These are phyloP conservation scores for Timandra comae DNA, from an alignment of 2,888 invertebrate genomes.

Conservation along the genomic window DNA sequence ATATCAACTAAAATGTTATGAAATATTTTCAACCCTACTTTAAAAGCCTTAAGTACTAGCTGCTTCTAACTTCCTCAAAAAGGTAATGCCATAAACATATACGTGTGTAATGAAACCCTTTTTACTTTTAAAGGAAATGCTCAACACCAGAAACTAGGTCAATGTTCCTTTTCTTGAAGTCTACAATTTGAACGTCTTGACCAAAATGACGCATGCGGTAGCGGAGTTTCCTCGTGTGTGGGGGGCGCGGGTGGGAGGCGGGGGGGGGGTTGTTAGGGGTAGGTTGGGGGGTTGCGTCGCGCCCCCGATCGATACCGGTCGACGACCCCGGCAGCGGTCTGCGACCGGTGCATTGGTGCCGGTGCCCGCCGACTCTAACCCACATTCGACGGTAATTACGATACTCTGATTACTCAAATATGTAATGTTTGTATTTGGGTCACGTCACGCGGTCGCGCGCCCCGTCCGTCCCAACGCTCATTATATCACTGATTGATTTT, in stretches of 20 bases:
- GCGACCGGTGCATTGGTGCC: slow-evolving; percentile 59
- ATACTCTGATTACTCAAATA: slow-evolving; percentile 53
- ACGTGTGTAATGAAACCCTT: no score
- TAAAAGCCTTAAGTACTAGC: no score
- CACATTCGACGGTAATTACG: slow-evolving; percentile 63
- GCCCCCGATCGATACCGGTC: slow-evolving; percentile 72
- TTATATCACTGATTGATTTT: slow-evolving; percentile 10
- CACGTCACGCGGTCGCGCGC: slow-evolving; percentile 26
- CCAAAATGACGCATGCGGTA: slow-evolving; percentile 71
- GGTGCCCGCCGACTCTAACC: slow-evolving; percentile 54
- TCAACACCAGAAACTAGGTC: slow-evolving; percentile 18
- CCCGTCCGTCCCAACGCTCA: slow-evolving; percentile 6
- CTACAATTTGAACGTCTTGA: slow-evolving; percentile 31
- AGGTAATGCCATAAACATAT: no score
- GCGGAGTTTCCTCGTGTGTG: slow-evolving; percentile 47
- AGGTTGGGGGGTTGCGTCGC: slow-evolving; percentile 52
- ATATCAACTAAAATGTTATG: no score
- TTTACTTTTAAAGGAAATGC: no score
- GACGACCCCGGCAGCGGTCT: slow-evolving; percentile 64
- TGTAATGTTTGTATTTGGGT: slow-evolving; percentile 49
- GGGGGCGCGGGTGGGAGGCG: slow-evolving; percentile 35
- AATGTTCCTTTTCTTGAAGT: slow-evolving; percentile 22
- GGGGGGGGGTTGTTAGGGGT: slow-evolving; percentile 46
- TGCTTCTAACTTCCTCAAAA: no score
- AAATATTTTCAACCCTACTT: no score